Evolutionary conservation across 2,888 invertebrate genomes (phyloP), one percentile per base, ranked within the genome.

Genomic region (Cerceris rybyensis): DNA sequence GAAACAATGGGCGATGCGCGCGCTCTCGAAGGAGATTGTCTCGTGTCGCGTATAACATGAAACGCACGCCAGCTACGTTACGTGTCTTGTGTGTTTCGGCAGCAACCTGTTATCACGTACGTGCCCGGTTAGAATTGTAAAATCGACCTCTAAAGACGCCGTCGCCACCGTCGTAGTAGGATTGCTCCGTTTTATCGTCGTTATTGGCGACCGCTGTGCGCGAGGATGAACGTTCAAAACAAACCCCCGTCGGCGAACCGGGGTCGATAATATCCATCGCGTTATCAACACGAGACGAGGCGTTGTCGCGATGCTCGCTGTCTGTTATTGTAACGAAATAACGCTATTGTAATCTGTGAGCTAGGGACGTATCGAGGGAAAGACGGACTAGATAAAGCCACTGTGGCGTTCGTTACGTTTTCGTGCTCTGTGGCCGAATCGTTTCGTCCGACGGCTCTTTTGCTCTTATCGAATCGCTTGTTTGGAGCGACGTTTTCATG

Each of bases 1-100:
- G 80, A 78, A 83, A 80, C 84, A 82, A 83, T 81, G 83, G 83
- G 74, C 83, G 78, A 83, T 83, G 83, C 83, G 83, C 83, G 83
- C 81, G 83, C 76, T 76, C 79, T 72, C 82, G 63, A 70, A 72
- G 64, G 59, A 79, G 67, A 72, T 71, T 74, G 76, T 75, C 76
- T 80, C 75, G 70, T 74, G 67, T 61, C 70, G 73, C 65, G 77
- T 68, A 70, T 65, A 70, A 67, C 66, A 65, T 67, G 61, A n/a
- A 17, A 68, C 76, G 75, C 65, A 63, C 70, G 54, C 67, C 63
- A 49, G 54, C 28, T 0, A 7, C 50, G 55, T 75, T 75, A 61
- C 66, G 72, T 68, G 70, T 42, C 66, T 63, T 49, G 72, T 70
- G 71, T 73, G 70, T 69, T 54, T 50, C 59, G 28, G 60, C 75